A percentile compares a stretch with the other conserved stretches of the same genome.
phyloP scores from a whole-genome alignment of 2,888 invertebrate genomes.

The Drosophila eohydei region DNA sequence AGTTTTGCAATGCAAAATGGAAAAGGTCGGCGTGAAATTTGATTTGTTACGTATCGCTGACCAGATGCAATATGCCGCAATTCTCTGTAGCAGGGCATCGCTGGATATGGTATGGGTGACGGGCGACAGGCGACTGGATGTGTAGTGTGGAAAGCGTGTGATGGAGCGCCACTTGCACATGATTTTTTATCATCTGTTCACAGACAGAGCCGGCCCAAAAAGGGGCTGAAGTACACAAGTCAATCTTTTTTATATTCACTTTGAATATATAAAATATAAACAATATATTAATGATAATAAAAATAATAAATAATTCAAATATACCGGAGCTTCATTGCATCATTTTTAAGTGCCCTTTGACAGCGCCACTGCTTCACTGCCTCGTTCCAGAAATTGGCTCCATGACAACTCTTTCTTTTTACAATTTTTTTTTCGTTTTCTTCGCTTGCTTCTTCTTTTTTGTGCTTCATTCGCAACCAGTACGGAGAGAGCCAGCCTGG shows the following conservation, averaged over 20 bases:
- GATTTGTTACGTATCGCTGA: conserved; percentile 44
- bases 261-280: neutral
- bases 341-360: neutral
- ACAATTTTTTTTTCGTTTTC: conserved; percentile 12
- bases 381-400: conserved; percentile 31
- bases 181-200: conserved; percentile 40
- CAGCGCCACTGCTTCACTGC: conserved; percentile 21
- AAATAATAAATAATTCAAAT: neutral
- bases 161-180: conserved; percentile 50
- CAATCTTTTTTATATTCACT: too few relatives aligned
- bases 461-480: conserved; percentile 21
- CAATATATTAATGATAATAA: neutral
- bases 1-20: conserved; percentile 58
- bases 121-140: neutral
- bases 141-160: conserved; percentile 38
- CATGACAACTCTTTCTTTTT: conserved; percentile 71
- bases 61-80: conserved; percentile 56
- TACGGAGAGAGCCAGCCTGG: conserved; percentile 61
- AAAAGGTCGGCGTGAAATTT: conserved; percentile 12
- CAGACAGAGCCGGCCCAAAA: conserved; percentile 30
- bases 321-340: neutral
- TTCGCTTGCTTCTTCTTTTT: conserved; percentile 24
- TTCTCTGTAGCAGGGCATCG: conserved; percentile 29
- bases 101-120: neutral
- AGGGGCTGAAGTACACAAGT: neutral